A percentile compares a stretch with the other conserved stretches of the same genome.
Evolutionary conservation across 2,797 vertebrate species (phyloP).

Genomic region (Podargus strigoides): DNA sequence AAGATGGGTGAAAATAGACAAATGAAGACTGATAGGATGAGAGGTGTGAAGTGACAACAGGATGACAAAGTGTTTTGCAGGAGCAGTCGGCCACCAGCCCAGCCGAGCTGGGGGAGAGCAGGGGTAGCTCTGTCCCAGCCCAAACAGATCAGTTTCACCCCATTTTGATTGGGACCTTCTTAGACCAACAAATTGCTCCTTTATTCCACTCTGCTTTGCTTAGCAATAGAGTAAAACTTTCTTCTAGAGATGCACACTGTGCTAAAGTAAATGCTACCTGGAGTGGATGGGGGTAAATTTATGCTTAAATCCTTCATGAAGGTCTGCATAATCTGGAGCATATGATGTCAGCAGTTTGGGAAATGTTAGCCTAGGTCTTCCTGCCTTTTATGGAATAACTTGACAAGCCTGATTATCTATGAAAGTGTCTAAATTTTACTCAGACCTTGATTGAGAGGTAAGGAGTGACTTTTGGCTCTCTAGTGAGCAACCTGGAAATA

Average conservation of each 20-base stretch:
- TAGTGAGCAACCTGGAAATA: not conserved
- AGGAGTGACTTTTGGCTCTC: conserved; percentile 21
- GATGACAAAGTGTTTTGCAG: not conserved
- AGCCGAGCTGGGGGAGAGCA: not conserved
- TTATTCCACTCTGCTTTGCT: not conserved
- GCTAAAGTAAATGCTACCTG: not conserved
- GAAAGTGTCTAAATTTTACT: not conserved
- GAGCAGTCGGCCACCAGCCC: not conserved
- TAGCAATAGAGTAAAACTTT: not conserved
- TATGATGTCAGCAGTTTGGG: not conserved
- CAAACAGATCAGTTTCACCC: not conserved
- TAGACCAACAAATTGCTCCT: not conserved
- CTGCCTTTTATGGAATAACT: not conserved
- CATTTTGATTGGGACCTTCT: not conserved
- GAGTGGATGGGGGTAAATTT: not conserved
- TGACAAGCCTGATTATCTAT: not conserved
- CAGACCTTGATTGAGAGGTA: conserved; percentile 8
- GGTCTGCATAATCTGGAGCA: not conserved
- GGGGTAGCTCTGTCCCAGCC: not conserved
- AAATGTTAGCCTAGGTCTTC: not conserved
- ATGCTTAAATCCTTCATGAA: not conserved
- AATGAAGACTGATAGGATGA: not conserved
- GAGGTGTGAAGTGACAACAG: not conserved
- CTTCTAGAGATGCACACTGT: not conserved
- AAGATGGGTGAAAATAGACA: not conserved